Evolutionary conservation across 53 echinoderm and acorn worm genomes (phyloP), one percentile per base, ranked within the genome.

Genomic region (Luidia sarsii): DNA sequence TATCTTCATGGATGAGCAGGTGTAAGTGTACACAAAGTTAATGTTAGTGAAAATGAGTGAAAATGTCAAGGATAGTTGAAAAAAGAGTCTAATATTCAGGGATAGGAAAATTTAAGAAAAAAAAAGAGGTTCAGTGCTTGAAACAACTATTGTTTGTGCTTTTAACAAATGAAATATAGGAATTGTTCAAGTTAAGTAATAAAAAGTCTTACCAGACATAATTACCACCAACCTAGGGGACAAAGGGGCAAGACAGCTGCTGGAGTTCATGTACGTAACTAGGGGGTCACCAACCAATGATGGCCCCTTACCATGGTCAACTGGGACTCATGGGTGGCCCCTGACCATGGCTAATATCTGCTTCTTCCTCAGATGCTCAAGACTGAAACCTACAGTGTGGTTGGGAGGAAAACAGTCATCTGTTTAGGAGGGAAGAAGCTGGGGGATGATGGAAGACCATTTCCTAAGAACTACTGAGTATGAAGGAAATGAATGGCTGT

Each of bases 231-330:
- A 72, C 23, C 70, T 70, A 32, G 20, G 50, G 70, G 70, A 50
- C 27, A 31, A 55, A 39, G 38, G 55, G 38, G 54, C 72, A 55
- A 35, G 55, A 56, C 72, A 22, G 56, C 72, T 72, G 72, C 55
- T 72, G 72, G 50, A 72, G 70, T n/a, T 21, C n/a, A n/a, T n/a
- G n/a, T n/a, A n/a, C n/a, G n/a, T n/a, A 69, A 71, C 71, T 71
- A 48, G 36, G 71, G 54, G 29, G 71, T 18, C 50, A 34, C 23
- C 33, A 71, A 41, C 52, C 52, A 71, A 54, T 30, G 15, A 64
- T 50, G 71, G 36, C 71, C 54, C 37, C 46, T 71, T 25, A 36
- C 54, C 71, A 71, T 71, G 71, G 20, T 8, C 53, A 53, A 68
- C 10, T 31, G 31, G 30, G 18, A 33, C 30, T 1, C 33, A 22